Percentiles rank a stretch among this genome's conserved stretches.
phyloP scores from a whole-genome alignment of 1,140 invertebrate species.

The Nixonia krombeini region DNA sequence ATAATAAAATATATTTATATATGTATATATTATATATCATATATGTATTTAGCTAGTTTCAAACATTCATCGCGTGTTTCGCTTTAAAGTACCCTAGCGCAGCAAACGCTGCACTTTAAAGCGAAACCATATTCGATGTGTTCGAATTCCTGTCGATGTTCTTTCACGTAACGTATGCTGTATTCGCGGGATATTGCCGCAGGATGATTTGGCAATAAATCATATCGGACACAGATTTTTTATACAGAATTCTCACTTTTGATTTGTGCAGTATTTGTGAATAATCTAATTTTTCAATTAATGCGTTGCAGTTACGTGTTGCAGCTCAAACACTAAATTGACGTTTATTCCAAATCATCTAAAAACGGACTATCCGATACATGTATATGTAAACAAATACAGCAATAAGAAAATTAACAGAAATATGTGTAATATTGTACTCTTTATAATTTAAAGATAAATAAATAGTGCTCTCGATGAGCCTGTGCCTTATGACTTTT shows the following conservation, averaged over 20 bases:
- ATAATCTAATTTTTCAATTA: too few relatives aligned
- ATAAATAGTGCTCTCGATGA: slow-evolving; percentile 23
- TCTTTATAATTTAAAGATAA: slow-evolving; percentile 14
- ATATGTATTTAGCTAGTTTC: slow-evolving; percentile 11
- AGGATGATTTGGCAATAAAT: too few relatives aligned
- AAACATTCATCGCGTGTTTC: background rate
- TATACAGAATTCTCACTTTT: too few relatives aligned
- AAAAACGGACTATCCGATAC: too few relatives aligned
- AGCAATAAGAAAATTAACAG: too few relatives aligned
- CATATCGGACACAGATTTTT: too few relatives aligned
- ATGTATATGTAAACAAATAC: too few relatives aligned
- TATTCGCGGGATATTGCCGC: too few relatives aligned
- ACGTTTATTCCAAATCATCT: too few relatives aligned
- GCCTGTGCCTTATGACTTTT: background rate
- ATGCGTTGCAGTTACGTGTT: too few relatives aligned
- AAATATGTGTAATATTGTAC: slow-evolving; percentile 1
- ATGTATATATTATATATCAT: slow-evolving; percentile 21
- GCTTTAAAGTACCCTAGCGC: background rate
- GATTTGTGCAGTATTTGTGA: too few relatives aligned
- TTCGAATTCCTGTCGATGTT: background rate
- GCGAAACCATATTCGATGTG: background rate
- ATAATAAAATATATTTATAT: slow-evolving; percentile 41
- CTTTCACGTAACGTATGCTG: background rate
- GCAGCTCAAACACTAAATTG: too few relatives aligned
- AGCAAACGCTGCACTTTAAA: background rate